A percentile compares a stretch with the other conserved stretches of the same genome.
phyloP scores from a whole-genome alignment of 1,140 invertebrate species.

The Eriocheir sinensis region DNA sequence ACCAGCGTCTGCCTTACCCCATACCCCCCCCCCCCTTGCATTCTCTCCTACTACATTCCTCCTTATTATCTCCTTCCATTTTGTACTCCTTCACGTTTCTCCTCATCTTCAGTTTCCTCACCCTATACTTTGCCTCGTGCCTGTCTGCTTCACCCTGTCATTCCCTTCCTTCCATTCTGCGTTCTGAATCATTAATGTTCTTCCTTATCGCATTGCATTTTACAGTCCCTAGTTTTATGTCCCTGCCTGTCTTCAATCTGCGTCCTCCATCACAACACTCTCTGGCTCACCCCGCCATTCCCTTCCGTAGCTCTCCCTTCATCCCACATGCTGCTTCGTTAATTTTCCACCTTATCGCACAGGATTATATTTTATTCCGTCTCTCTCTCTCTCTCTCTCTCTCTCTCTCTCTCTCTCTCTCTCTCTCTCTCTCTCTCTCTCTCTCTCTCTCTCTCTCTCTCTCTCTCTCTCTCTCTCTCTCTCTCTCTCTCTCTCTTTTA shows the following conservation, averaged over 20 bases:
- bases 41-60: no score
- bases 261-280: background rate
- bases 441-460: background rate
- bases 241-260: background rate
- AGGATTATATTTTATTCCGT: background rate
- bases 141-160: no score
- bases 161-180: no score
- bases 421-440: background rate
- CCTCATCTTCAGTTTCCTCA: slow-evolving; percentile 23
- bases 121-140: no score
- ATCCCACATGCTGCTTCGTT: background rate
- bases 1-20: background rate
- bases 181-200: no score
- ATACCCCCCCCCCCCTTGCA: background rate
- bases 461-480: background rate
- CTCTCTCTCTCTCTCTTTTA: background rate
- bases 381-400: background rate
- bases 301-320: background rate
- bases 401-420: no score
- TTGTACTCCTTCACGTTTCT: background rate
- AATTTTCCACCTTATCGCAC: background rate
- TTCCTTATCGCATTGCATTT: no score
- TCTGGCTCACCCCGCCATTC: background rate
- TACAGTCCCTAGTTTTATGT: no score
- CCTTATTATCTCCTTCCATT: background rate